Conservation (phyloP, 2,888 invertebrate species). For the Bellardia bayeri region DNA sequence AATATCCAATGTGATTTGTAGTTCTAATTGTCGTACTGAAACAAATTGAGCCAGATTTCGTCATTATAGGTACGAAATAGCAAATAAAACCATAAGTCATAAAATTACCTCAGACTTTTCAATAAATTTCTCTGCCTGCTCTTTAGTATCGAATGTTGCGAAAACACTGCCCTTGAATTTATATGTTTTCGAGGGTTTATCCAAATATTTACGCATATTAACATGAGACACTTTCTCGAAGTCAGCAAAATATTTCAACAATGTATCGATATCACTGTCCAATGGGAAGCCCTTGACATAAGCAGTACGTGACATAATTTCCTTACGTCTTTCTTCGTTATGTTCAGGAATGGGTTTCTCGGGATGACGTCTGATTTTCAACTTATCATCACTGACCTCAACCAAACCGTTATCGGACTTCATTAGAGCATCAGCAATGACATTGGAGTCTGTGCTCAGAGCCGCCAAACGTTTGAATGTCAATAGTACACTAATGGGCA, state of each 20-base stretch:
- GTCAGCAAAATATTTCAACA: constrained; percentile 90
- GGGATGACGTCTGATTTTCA: constrained; percentile 88
- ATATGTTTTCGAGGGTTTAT: constrained; percentile 87
- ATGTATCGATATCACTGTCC: constrained; percentile 88
- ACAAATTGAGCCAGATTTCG: too few species aligned
- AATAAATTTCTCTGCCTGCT: constrained; percentile 92
- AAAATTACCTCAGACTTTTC: constrained; percentile 86
- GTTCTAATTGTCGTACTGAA: too few species aligned
- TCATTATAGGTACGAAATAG: too few species aligned
- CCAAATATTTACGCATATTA: constrained; percentile 86
- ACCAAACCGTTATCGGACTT: constrained; percentile 90
- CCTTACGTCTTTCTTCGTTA: constrained; percentile 92
- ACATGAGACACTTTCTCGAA: constrained; percentile 89
- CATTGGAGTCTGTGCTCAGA: constrained; percentile 88
- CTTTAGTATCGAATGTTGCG: constrained; percentile 92
- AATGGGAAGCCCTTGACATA: constrained; percentile 95
- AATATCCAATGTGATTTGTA: too few species aligned
- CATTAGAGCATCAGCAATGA: constrained; percentile 90
- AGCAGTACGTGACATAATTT: constrained; percentile 90
- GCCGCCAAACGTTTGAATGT: constrained; percentile 94
- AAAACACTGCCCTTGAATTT: constrained; percentile 97
- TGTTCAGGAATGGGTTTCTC: constrained; percentile 90
- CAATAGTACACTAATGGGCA: constrained; percentile 91
- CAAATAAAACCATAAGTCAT: too few species aligned
- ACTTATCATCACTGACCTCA: constrained; percentile 87